Percentiles rank a stretch among this genome's conserved stretches.
These are phyloP conservation scores for Merops nubicus DNA, from an alignment of 2,113 vertebrate species.

Conservation along the genomic window DNA sequence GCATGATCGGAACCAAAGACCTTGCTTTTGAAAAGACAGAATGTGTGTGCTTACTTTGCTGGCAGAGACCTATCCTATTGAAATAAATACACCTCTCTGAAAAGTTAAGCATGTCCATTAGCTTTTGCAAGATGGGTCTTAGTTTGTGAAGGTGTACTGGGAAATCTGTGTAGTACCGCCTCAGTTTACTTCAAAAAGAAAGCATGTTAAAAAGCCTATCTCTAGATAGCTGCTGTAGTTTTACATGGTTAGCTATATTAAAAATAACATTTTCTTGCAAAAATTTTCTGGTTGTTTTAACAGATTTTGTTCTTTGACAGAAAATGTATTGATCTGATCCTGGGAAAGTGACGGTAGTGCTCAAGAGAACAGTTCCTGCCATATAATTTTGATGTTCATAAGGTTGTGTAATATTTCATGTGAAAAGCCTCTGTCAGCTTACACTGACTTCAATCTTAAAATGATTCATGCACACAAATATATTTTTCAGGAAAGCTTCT, in stretches of 20 bases:
- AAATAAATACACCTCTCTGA: not conserved
- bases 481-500: slow-evolving; percentile 41
- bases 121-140: not conserved
- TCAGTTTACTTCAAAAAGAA: not conserved
- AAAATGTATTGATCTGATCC: slow-evolving; percentile 66
- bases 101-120: not conserved
- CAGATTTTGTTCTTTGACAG: slow-evolving; percentile 39
- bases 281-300: slow-evolving; percentile 16
- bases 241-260: not conserved
- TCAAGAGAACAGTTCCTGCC: slow-evolving; percentile 39
- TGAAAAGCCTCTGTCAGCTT: slow-evolving; percentile 59
- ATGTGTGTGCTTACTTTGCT: rapidly evolving
- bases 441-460: slow-evolving; percentile 50
- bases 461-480: slow-evolving; percentile 54
- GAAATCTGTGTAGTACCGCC: not conserved
- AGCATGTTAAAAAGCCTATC: not conserved
- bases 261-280: slow-evolving; percentile 40
- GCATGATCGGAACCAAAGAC: not conserved
- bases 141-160: not conserved
- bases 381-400: slow-evolving; percentile 55
- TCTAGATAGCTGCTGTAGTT: not conserved
- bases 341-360: slow-evolving; percentile 15
- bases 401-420: slow-evolving; percentile 55
- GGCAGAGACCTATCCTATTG: not conserved
- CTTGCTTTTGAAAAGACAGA: not conserved